Evolutionary conservation across 2,113 vertebrate genomes (phyloP).

Genomic region (Gadus macrocephalus): DNA sequence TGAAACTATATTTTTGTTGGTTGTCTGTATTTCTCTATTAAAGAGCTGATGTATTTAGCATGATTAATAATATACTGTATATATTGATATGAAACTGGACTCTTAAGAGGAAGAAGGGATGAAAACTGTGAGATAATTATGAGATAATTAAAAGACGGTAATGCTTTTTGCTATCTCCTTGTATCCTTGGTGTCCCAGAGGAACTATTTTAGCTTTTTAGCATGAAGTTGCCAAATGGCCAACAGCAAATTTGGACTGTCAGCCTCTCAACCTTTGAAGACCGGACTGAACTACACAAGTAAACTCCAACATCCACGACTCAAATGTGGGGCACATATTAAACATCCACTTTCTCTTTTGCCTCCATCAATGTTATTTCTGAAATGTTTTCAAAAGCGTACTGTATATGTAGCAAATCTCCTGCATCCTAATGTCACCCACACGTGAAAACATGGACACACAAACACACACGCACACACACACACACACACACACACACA

Average conservation of each 20-base stretch:
- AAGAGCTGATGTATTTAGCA: neutral
- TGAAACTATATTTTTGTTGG: neutral
- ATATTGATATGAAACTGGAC: neutral
- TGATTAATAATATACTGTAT: neutral
- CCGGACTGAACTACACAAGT: no score
- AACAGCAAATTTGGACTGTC: no score
- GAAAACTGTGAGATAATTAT: neutral
- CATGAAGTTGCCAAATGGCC: no score
- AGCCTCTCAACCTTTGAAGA: no score
- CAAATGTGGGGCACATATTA: no score
- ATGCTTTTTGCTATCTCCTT: no score
- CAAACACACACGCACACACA: conserved; percentile 2
- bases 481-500: conserved; percentile 1
- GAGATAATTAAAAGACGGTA: no score
- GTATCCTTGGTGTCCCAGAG: no score
- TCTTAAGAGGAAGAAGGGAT: neutral
- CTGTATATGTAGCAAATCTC: neutral
- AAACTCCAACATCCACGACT: no score
- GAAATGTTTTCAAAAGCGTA: neutral
- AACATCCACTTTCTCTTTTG: neutral
- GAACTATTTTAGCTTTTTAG: no score
- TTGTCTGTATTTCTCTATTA: neutral
- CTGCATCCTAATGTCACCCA: neutral
- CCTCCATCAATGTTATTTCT: neutral
- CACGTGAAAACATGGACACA: neutral